A percentile compares a stretch with the other conserved stretches of the same genome.
Conservation (phyloP, 2,888 invertebrate genomes). For the Ptilodon capucinus region DNA sequence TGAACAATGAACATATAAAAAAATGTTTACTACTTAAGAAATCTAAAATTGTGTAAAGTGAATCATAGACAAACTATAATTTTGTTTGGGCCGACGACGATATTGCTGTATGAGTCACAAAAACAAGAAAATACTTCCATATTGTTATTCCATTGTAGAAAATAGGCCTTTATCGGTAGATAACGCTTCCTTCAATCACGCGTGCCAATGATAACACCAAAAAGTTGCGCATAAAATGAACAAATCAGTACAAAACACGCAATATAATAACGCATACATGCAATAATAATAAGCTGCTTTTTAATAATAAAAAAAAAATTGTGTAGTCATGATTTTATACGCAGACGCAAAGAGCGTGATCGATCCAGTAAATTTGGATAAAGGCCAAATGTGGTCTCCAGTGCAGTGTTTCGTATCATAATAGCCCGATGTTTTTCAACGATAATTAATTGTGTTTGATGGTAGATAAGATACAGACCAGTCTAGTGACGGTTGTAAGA, state of each 20-base stretch:
- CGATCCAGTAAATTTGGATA: constrained; percentile 75
- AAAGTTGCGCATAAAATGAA: background rate
- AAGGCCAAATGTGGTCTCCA: constrained; percentile 69
- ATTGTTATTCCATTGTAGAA: background rate
- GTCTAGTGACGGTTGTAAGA: constrained; percentile 79
- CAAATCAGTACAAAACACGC: background rate
- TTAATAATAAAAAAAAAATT: constrained; percentile 33
- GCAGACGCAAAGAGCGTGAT: constrained; percentile 63
- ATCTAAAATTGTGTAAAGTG: background rate
- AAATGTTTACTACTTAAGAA: background rate
- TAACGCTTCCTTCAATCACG: constrained; percentile 11
- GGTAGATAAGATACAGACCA: constrained; percentile 76
- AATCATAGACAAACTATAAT: background rate
- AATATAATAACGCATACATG: background rate
- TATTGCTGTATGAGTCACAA: constrained; percentile 7
- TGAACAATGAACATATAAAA: no score
- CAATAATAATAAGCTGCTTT: constrained; percentile 10
- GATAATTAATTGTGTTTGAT: constrained; percentile 25
- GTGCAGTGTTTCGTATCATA: constrained; percentile 49
- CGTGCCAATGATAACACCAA: constrained; percentile 16
- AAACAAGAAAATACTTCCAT: constrained; percentile 2
- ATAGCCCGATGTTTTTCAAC: constrained; percentile 20
- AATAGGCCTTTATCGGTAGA: constrained; percentile 1
- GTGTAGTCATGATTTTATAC: constrained; percentile 60
- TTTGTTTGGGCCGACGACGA: background rate